phyloP scores from a whole-genome alignment of 2,113 vertebrate species.

The Thermophis baileyi region DNA sequence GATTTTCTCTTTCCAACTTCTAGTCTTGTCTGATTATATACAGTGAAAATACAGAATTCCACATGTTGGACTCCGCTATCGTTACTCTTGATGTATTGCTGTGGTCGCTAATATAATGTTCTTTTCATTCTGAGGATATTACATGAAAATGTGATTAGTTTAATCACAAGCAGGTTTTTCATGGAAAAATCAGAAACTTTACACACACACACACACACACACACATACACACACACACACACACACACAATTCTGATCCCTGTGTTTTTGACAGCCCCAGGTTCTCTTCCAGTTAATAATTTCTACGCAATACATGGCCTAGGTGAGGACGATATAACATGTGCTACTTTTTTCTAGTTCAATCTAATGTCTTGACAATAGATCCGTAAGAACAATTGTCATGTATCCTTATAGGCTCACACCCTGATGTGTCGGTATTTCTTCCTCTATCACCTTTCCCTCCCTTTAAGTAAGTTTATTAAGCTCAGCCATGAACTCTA shows the following conservation, averaged over 20 bases:
- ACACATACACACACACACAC: too few species aligned
- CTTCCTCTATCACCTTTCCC: neutral
- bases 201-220: neutral
- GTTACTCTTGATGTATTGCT: neutral
- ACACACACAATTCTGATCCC: neutral
- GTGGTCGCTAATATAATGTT: neutral
- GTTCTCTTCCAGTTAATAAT: neutral
- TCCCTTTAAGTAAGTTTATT: neutral
- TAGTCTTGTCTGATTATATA: neutral
- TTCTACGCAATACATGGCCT: neutral
- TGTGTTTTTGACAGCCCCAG: neutral
- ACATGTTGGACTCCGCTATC: neutral
- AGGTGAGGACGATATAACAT: neutral
- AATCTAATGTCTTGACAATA: neutral
- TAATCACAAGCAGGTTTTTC: neutral
- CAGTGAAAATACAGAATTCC: neutral
- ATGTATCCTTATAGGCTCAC: neutral
- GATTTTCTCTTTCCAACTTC: neutral
- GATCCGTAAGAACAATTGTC: neutral
- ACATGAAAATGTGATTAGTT: neutral
- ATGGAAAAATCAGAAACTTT: neutral
- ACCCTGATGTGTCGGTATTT: neutral
- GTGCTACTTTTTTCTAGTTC: neutral
- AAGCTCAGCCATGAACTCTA: neutral
- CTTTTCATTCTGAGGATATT: neutral